These are phyloP conservation scores for Pelosia muscerda DNA, from an alignment of 2,888 invertebrate species.

Conservation along the genomic window DNA sequence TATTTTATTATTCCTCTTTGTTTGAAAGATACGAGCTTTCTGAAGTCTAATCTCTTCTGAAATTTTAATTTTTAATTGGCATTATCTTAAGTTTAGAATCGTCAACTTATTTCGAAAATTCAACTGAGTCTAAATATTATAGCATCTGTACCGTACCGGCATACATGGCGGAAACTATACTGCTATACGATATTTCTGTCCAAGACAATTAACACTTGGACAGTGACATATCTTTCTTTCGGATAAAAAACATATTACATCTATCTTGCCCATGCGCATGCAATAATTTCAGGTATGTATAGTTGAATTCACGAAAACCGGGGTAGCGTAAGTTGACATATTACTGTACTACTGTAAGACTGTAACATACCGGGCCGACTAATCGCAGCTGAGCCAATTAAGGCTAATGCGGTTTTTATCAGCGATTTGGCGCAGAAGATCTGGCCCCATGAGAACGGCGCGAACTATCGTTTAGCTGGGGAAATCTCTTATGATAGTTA, in stretches of 20 bases:
- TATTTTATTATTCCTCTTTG: no score
- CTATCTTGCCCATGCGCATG: not conserved
- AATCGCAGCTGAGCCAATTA: conserved; percentile 56
- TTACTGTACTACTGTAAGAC: conserved; percentile 3
- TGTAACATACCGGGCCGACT: conserved; percentile 29
- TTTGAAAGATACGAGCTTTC: no score
- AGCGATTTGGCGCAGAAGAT: conserved; percentile 46
- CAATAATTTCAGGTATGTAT: not conserved
- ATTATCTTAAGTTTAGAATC: not conserved
- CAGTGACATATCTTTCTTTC: no score
- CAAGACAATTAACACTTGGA: no score
- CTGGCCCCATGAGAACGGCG: conserved; percentile 35
- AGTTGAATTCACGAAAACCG: not conserved
- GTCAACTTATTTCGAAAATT: not conserved
- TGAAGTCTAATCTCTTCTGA: no score
- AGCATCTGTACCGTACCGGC: no score
- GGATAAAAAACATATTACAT: no score
- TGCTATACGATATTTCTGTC: no score
- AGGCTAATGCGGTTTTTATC: conserved; percentile 64
- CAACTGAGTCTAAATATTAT: no score
- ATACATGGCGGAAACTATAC: no score
- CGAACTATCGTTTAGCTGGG: conserved; percentile 36
- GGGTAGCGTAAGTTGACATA: not conserved
- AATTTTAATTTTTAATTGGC: no score
- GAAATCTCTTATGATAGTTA: conserved; percentile 41